Percentiles rank a stretch among this genome's conserved stretches.
Evolutionary conservation across 2,797 vertebrate genomes (phyloP).

Genomic region (Notamacropus eugenii): DNA sequence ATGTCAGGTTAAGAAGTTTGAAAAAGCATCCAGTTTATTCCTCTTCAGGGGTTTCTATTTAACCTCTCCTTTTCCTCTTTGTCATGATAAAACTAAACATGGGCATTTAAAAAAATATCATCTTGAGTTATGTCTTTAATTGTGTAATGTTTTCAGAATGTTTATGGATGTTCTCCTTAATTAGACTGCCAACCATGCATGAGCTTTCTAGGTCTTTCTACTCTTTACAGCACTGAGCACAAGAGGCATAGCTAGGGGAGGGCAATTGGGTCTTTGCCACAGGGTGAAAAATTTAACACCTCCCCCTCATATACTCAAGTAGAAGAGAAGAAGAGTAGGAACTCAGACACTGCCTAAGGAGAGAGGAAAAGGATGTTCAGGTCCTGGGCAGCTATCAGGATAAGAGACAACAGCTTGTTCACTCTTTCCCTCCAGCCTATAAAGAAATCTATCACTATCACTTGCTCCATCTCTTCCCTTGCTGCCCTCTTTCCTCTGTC

Average conservation of each 20-base stretch:
- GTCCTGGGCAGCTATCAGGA: not conserved
- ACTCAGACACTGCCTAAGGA: not conserved
- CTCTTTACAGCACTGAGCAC: not conserved
- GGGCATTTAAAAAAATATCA: not conserved
- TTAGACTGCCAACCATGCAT: not conserved
- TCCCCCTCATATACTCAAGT: not conserved
- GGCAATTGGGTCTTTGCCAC: not conserved
- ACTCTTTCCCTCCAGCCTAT: not conserved
- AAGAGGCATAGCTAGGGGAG: not conserved
- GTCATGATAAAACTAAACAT: not conserved
- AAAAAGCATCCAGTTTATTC: not conserved
- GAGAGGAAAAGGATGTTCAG: not conserved
- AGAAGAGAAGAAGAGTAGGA: not conserved
- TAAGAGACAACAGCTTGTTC: not conserved
- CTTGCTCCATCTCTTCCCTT: not conserved
- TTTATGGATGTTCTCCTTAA: not conserved
- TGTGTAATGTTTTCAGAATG: not conserved
- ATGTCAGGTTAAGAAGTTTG: not conserved
- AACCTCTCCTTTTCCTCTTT: not conserved
- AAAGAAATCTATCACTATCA: not conserved
- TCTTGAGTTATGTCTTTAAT: not conserved
- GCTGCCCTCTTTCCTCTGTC: not conserved
- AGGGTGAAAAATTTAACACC: not conserved
- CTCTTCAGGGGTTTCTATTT: not conserved
- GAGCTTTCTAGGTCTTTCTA: not conserved